These are phyloP conservation scores for Cyaniris semiargus DNA, from an alignment of 2,888 invertebrate genomes.

Conservation along the genomic window DNA sequence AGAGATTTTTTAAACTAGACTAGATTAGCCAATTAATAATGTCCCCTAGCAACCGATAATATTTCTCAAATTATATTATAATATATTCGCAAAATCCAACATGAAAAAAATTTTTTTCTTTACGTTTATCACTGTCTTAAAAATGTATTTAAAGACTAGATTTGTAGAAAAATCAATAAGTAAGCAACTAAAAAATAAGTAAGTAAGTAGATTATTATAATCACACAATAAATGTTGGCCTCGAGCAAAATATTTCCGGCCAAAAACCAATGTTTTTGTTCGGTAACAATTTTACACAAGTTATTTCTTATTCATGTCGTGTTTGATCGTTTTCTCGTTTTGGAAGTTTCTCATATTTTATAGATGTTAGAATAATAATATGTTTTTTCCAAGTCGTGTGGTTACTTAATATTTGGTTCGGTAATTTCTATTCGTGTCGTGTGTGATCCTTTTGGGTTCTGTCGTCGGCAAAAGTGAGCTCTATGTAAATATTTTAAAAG, in stretches of 20 bases:
- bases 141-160: neutral
- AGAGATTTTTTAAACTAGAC: too few species aligned
- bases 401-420: slow-evolving; percentile 6
- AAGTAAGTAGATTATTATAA: too few species aligned
- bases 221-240: slow-evolving; percentile 67
- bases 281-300: slow-evolving; percentile 33
- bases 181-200: too few species aligned
- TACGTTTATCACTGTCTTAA: too few species aligned
- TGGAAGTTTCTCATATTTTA: slow-evolving; percentile 25
- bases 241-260: slow-evolving; percentile 62
- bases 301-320: slow-evolving; percentile 29
- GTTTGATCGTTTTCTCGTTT: slow-evolving; percentile 30
- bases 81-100: too few species aligned
- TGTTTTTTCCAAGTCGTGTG: neutral
- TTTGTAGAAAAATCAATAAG: slow-evolving; percentile 46
- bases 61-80: too few species aligned
- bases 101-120: too few species aligned
- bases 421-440: neutral
- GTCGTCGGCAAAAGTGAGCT: neutral
- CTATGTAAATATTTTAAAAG: neutral
- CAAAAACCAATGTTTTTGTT: slow-evolving; percentile 61
- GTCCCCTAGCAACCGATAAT: too few species aligned
- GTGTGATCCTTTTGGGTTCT: neutral
- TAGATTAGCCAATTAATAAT: too few species aligned
- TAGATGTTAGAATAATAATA: slow-evolving; percentile 19